Base-by-base conservation (phyloP, 2,113 vertebrate species). In the Rhynchopsitta pachyrhyncha region DNA sequence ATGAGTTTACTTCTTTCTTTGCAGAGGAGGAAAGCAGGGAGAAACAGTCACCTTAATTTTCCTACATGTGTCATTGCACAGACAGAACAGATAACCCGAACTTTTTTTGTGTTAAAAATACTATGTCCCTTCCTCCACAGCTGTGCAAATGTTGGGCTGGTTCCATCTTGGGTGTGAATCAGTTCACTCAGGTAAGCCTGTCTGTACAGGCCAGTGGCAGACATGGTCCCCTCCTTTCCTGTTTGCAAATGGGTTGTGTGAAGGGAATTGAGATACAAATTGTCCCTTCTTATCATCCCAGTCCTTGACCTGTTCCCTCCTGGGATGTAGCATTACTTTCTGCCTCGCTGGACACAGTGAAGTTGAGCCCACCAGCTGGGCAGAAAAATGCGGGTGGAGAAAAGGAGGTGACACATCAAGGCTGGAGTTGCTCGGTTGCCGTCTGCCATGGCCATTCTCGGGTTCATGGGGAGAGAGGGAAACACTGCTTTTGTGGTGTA, bases 361-460 rank as follows among this genome's bases (percentile, higher is more conserved):
- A 84, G 60, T 20, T 29, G 33, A 92, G 53, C 28, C 23, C 33
- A 67, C 55, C 33, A 68, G 31, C 2, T 31, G 39, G n/a, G 33
- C 73, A 89, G 49, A 55, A 91, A 74, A 83, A 64, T 19, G 11
- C 3, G 2, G 15, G 7, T 71, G 60, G 35, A 29, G 39, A 91
- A 59, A 59, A 92, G 74, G 80, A 83, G 39, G 31, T 47, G n/a
- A 16, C 35, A 23, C 1, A 0, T 67, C 9, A 33, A 78, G 35
- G 20, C 55, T 64, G 47, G 47, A 82, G 39, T 49, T 1, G 0
- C 24, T 89, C 0, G 0, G 7, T 2, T 60, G 17, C 62, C 22
- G 13, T 39, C 28, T 6, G 0, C 41, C 33, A 5, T 0, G 1
- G 35, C 44, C 9, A 0, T 55, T 66, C 29, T 49, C 4, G 1